A percentile compares a stretch with the other conserved stretches of the same genome.
phyloP scores from a whole-genome alignment of 2,113 vertebrate species.

The Acanthochromis polyacanthus region DNA sequence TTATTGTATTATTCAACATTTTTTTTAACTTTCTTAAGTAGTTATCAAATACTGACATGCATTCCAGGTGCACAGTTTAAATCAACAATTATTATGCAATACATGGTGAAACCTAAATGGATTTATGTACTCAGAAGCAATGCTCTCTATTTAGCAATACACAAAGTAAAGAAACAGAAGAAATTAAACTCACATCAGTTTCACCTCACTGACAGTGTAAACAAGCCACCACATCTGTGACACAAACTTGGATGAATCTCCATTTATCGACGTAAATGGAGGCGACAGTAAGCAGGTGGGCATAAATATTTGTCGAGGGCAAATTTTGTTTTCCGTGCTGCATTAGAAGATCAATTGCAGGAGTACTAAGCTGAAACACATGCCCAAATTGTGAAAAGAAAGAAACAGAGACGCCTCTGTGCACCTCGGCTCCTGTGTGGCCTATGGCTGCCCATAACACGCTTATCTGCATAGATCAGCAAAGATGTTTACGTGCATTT shows the following conservation, averaged over 20 bases:
- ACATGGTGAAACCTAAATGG: too few species aligned
- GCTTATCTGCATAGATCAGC: not conserved
- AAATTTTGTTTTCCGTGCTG: not conserved
- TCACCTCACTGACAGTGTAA: not conserved
- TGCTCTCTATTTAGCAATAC: not conserved
- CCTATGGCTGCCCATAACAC: not conserved
- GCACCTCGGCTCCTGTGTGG: not conserved
- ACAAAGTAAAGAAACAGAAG: not conserved
- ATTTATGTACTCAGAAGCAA: not conserved
- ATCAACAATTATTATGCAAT: too few species aligned
- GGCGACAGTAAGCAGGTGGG: not conserved
- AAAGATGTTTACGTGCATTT: not conserved
- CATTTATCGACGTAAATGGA: not conserved
- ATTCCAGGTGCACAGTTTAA: too few species aligned
- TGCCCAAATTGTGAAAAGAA: not conserved
- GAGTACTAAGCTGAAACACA: not conserved
- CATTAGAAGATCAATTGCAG: not conserved
- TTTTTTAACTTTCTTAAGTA: too few species aligned
- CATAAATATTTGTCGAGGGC: not conserved
- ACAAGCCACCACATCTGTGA: not conserved
- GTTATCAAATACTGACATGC: too few species aligned
- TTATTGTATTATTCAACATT: too few species aligned
- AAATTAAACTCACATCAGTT: constrained; percentile 1
- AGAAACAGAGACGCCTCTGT: not conserved
- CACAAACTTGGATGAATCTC: constrained; percentile 12